Base-by-base conservation (phyloP, 2,797 vertebrate species). In the Toxotes lorentzi region DNA sequence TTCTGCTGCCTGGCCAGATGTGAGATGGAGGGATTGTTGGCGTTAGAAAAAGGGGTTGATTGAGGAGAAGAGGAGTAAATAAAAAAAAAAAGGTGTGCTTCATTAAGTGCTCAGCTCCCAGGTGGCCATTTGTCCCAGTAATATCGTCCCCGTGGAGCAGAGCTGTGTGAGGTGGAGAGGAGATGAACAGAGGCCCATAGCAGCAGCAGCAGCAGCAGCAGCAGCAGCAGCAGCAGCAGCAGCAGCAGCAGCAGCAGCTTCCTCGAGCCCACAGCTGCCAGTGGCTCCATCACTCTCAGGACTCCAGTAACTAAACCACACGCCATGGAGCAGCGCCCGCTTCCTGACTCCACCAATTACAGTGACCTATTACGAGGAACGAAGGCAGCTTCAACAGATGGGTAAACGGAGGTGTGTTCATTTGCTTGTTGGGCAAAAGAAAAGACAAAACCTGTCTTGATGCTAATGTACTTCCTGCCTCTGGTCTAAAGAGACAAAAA, bases 351-450 rank as follows among this genome's bases (percentile, higher is more conserved):
- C 82, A 85, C 94, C 95, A 96, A 96, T 96, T 96, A 96, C 91
- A 94, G 92, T 84, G 90, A 95, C 86, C 93, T 94, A 96, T 96
- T 95, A 95, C 94, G 89, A 91, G 93, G 92, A 87, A 77, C 81
- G 76, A 88, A 85, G 73, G 88, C 81, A 83, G 71, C 48, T 72
- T 89, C 91, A 92, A 88, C 95, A 95, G 95, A 96, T 93, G 92
- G 94, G 91, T 93, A 89, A 94, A 84, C 74, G 85, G 86, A 93
- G 92, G 91, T 94, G 94, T 91, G 92, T 80, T 94, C 86, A 90
- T 62, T 70, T 13, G 7, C 72, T 65, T 60, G 53, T 81, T 86
- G 73, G 61, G 58, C 51, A 51, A 67, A 51, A 79, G 47, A 60
- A 40, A 71, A 79, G 38, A 71, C 51, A 62, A 54, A 82, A 54